Percentiles rank a stretch among this genome's conserved stretches.
Evolutionary conservation across 2,797 vertebrate genomes (phyloP).

Genomic region (Chloroceryle amazona): DNA sequence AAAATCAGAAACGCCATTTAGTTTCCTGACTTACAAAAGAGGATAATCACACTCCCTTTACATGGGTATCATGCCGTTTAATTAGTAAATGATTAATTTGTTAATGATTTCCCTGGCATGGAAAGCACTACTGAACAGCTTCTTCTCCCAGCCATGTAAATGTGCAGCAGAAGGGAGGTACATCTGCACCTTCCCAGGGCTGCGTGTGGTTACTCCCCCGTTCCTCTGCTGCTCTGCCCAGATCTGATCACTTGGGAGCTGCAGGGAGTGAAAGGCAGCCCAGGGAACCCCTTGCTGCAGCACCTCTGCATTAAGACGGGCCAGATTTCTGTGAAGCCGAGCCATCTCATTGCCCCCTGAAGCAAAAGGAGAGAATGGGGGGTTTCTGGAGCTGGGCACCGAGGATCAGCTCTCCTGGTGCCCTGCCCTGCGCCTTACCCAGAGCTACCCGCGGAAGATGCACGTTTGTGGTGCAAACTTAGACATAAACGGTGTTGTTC

Average conservation of each 20-base stretch:
- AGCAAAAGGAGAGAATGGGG: neutral
- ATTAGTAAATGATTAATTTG: constrained; percentile 76
- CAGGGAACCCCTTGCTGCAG: neutral
- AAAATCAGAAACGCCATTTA: neutral
- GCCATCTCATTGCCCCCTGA: neutral
- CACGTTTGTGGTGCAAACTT: neutral
- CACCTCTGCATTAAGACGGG: neutral
- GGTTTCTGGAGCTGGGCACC: neutral
- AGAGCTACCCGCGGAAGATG: neutral
- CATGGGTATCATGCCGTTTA: constrained; percentile 70
- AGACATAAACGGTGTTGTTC: neutral
- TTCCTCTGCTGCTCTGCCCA: neutral
- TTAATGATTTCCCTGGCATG: constrained; percentile 74
- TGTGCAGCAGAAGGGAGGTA: constrained; percentile 59
- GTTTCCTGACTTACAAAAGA: constrained; percentile 38
- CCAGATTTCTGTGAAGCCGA: neutral
- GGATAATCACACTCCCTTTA: constrained; percentile 61
- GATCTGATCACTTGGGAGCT: neutral
- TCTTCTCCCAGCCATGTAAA: constrained; percentile 48
- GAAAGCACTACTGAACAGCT: constrained; percentile 59
- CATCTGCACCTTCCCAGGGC: constrained; percentile 47
- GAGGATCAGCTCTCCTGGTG: neutral
- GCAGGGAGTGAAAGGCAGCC: neutral
- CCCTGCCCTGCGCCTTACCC: rapidly evolving
- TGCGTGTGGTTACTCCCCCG: rapidly evolving